These are phyloP conservation scores for Synaphobranchus kaupii DNA, from an alignment of 2,797 vertebrate species.

Conservation along the genomic window DNA sequence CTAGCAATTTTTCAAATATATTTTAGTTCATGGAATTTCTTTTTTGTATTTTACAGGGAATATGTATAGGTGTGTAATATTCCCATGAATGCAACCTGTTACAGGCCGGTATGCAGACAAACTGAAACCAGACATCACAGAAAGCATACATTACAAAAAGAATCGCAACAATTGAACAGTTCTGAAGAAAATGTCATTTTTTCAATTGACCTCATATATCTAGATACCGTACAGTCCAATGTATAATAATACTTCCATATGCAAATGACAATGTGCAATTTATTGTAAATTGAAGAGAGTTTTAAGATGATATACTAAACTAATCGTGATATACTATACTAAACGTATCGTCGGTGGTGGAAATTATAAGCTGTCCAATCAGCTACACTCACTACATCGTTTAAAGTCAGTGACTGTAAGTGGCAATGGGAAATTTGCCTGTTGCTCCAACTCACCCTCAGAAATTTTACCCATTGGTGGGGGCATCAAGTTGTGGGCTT, in stretches of 20 bases:
- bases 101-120: background rate
- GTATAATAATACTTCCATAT: conserved; percentile 2
- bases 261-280: background rate
- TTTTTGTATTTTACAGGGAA: background rate
- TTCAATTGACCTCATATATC: background rate
- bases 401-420: background rate
- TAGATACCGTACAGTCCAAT: background rate
- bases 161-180: background rate
- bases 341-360: background rate
- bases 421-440: background rate
- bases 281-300: background rate
- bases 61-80: background rate
- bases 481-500: background rate
- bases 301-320: background rate
- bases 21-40: background rate
- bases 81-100: too few species aligned
- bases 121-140: background rate
- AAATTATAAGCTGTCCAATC: background rate
- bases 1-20: background rate
- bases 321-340: background rate
- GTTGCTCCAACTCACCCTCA: background rate
- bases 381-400: too few species aligned
- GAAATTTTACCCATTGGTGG: background rate
- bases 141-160: background rate
- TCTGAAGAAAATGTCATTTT: background rate